These are phyloP conservation scores for Eudyptes chrysolophus DNA, from an alignment of 2,113 vertebrate genomes.

Conservation along the genomic window DNA sequence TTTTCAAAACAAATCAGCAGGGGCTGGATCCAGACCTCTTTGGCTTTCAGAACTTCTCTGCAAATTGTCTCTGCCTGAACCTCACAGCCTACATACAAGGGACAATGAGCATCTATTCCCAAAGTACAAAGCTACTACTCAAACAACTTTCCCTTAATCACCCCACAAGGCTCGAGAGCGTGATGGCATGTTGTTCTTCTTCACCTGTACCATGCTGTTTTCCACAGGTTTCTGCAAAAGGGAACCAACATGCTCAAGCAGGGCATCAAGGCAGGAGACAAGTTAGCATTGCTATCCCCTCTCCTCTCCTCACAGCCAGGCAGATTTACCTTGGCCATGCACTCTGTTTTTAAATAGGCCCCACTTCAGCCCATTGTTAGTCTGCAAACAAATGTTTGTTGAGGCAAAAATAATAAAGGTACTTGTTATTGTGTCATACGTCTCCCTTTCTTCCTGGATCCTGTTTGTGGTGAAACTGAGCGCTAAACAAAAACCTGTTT, in stretches of 20 bases:
- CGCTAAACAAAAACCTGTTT: not conserved
- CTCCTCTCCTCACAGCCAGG: not conserved
- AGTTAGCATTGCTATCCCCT: not conserved
- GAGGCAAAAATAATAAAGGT: not conserved
- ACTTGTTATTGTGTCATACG: not conserved
- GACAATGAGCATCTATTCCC: not conserved
- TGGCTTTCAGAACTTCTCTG: not conserved
- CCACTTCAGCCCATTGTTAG: not conserved
- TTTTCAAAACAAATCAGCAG: not conserved
- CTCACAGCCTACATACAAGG: not conserved
- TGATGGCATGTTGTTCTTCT: not conserved
- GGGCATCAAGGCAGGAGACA: not conserved
- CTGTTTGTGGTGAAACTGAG: not conserved
- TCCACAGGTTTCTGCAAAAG: not conserved
- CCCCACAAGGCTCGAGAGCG: rapidly evolving
- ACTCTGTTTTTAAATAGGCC: not conserved
- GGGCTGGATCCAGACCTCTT: not conserved
- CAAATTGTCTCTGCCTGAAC: not conserved
- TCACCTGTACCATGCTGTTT: not conserved
- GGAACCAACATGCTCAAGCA: not conserved
- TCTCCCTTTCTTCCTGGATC: not conserved
- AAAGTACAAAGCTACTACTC: not conserved
- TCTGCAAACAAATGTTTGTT: not conserved
- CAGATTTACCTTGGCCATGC: not conserved
- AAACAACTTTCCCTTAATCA: not conserved